These are phyloP conservation scores for Cyprichromis sp. DNA, from an alignment of 2,113 vertebrate species.

Conservation along the genomic window DNA sequence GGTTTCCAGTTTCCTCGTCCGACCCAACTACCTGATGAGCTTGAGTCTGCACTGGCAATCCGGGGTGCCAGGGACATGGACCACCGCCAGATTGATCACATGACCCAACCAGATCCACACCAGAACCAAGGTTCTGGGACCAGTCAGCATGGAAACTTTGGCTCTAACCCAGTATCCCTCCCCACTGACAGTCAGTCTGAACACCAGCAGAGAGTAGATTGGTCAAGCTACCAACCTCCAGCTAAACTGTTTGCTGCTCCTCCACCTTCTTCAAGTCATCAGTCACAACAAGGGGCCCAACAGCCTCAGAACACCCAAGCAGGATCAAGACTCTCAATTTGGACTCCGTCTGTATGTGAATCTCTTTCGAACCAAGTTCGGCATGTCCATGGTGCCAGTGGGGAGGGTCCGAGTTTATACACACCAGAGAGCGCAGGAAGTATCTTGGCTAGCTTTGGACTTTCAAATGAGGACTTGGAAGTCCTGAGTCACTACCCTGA, in stretches of 20 bases:
- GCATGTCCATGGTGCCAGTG: constrained; percentile 15
- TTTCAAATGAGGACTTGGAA: constrained; percentile 89
- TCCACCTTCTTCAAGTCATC: background rate
- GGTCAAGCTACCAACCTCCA: constrained; percentile 57
- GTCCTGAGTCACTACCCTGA: constrained; percentile 91
- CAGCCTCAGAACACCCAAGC: constrained; percentile 15
- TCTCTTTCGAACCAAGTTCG: background rate
- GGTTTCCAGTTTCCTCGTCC: constrained; percentile 71
- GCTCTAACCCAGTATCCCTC: background rate
- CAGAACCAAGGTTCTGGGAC: constrained; percentile 32
- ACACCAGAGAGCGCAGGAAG: constrained; percentile 87
- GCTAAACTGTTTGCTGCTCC: constrained; percentile 44
- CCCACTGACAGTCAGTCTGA: constrained; percentile 30
- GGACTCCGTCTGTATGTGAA: constrained; percentile 1
- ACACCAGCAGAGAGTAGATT: constrained; percentile 44
- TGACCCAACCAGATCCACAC: constrained; percentile 16
- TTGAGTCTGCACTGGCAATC: constrained; percentile 59
- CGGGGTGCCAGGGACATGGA: constrained; percentile 62
- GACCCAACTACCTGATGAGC: constrained; percentile 57
- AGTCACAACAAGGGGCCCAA: constrained; percentile 19
- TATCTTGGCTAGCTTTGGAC: constrained; percentile 88
- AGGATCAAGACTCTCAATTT: constrained; percentile 9
- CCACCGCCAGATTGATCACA: constrained; percentile 72
- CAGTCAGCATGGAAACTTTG: constrained; percentile 36
- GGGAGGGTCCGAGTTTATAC: constrained; percentile 64